Conservation (phyloP, 2,113 vertebrate genomes). For the Centropus bengalensis region DNA sequence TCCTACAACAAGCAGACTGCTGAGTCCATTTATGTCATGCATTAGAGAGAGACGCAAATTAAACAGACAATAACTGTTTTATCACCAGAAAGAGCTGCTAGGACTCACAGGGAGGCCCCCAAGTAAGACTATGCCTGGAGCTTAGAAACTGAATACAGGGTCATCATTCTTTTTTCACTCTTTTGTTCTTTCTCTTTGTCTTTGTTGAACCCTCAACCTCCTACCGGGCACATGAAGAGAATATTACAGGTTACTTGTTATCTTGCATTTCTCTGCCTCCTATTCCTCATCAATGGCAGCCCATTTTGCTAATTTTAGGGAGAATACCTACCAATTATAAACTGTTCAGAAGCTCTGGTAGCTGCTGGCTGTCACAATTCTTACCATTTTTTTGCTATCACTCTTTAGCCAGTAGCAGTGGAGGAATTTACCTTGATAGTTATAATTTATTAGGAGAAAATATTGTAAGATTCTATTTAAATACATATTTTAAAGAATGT, state of each 20-base stretch:
- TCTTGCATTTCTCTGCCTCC: not conserved
- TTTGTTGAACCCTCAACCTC: not conserved
- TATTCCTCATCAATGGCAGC: not conserved
- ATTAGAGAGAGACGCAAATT: not conserved
- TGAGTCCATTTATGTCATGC: not conserved
- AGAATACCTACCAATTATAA: not conserved
- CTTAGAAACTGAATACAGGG: not conserved
- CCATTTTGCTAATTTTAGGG: not conserved
- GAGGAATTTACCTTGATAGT: not conserved
- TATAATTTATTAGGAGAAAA: not conserved
- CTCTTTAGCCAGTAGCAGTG: not conserved
- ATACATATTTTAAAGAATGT: not conserved
- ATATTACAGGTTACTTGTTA: not conserved
- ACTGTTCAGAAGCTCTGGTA: not conserved
- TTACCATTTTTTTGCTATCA: not conserved
- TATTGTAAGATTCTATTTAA: not conserved
- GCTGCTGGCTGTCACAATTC: not conserved
- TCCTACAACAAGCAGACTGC: not conserved
- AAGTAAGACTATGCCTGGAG: not conserved
- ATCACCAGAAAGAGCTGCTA: not conserved
- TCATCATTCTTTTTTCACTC: not conserved
- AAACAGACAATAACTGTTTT: not conserved
- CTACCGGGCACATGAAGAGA: not conserved
- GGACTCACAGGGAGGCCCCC: not conserved
- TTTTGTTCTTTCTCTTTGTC: not conserved